Conservation (phyloP, 2,113 vertebrate species). For the Meriones unguiculatus region DNA sequence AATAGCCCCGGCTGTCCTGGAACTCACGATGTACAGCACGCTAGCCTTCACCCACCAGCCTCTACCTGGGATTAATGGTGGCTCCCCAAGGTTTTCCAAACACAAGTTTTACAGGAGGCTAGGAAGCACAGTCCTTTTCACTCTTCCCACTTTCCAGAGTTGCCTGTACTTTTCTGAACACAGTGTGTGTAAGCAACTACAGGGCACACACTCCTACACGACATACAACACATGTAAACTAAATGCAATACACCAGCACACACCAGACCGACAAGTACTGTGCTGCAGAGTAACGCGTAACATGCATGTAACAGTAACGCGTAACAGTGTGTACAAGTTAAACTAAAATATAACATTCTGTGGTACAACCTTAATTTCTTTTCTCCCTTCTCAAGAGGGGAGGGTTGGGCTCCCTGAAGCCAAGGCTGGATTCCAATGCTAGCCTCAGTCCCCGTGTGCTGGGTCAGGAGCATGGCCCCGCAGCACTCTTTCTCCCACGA, state of each 20-base stretch:
- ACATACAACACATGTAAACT: background rate
- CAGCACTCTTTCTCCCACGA: accelerated
- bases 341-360: background rate
- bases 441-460: too few relatives aligned
- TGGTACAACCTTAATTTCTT: background rate
- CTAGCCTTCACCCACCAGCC: background rate
- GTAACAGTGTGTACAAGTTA: background rate
- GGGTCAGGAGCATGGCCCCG: background rate
- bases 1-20: background rate
- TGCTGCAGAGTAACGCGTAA: background rate
- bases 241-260: background rate
- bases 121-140: background rate
- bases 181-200: background rate
- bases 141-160: background rate
- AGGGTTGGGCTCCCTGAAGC: background rate
- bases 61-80: background rate
- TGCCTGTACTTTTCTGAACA: constrained; percentile 2
- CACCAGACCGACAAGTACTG: background rate
- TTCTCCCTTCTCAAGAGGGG: background rate
- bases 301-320: background rate
- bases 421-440: background rate
- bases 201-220: background rate
- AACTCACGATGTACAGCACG: background rate
- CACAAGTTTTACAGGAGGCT: background rate
- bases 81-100: background rate